phyloP scores from a whole-genome alignment of 2,888 invertebrate genomes.

The Melanotus villosus region DNA sequence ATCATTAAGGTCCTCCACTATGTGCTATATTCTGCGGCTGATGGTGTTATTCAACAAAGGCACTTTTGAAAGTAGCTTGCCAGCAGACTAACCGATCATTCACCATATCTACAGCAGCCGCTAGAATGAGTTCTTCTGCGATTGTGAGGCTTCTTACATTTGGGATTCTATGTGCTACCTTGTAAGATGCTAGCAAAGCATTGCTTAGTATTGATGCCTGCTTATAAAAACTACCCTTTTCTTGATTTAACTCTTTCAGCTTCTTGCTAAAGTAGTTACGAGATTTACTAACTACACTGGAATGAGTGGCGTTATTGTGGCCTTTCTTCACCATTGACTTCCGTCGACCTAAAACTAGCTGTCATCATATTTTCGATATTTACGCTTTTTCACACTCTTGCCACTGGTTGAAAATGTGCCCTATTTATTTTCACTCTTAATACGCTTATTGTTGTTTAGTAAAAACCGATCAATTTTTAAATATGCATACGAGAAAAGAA shows the following conservation, averaged over 20 bases:
- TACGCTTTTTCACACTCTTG: no score
- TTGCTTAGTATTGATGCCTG: conserved; percentile 12
- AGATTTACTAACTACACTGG: conserved; percentile 17
- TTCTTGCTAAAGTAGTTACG: conserved; percentile 24
- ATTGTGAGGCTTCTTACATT: conserved; percentile 53
- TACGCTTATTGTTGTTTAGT: no score
- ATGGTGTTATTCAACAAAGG: conserved; percentile 51
- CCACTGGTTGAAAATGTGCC: no score
- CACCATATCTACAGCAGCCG: conserved; percentile 53
- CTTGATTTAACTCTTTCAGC: conserved; percentile 18
- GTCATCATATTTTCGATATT: no score
- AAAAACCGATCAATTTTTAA: no score
- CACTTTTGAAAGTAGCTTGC: conserved; percentile 48
- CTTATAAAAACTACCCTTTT: conserved; percentile 3
- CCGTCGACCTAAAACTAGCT: no score
- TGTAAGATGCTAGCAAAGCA: conserved; percentile 43
- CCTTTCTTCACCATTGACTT: no score
- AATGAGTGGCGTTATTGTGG: conserved; percentile 25
- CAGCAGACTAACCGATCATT: conserved; percentile 51
- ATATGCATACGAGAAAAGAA: no score
- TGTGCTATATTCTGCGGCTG: conserved; percentile 47
- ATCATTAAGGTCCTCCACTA: conserved; percentile 33
- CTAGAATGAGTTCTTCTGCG: conserved; percentile 53
- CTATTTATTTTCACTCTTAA: no score
- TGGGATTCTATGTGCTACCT: conserved; percentile 46